Base-by-base conservation (phyloP, 1,140 invertebrate genomes). In the Drosophila ironensis region DNA sequence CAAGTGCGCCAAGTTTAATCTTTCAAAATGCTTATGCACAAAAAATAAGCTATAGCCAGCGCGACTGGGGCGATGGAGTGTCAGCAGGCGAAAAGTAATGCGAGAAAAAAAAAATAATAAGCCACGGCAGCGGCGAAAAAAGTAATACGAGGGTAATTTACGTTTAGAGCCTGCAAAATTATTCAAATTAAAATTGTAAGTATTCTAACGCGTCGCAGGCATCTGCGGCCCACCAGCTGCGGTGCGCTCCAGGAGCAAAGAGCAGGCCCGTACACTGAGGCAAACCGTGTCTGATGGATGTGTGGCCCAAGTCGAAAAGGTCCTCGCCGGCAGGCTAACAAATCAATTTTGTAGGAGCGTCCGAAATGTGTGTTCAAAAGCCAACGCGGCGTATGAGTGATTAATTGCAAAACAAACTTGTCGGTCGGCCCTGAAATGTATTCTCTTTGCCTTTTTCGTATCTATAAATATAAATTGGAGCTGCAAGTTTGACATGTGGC, bases 151-250 rank as follows among this genome's bases (percentile, higher is more conserved):
- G 78, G 78, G 78, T 82, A 84, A 84, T 84, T 84, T 84, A 86
- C 78, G 78, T 84, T 84, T 84, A 84, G 76, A 86, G 80, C 80
- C 78, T 78, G 80, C 74, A 74, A 84, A 84, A 84, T 84, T 84
- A 84, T 84, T 84, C 78, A 84, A 84, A 84, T 84, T 84, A 84
- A 84, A 84, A 84, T 84, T 84, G 78, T 86, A 84, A 86, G 78
- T 84, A 84, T 84, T 86, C 74, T 76, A 71, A 84, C 82, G 80
- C 70, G 80, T 70, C 78, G 61, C 54, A 45, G 67, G 59, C 68
- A 64, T 27, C 57, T 59, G 54, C 30, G 57, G 38, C 50, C 35
- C 57, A 71, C 60, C 46, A 33, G 41, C 63, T 76, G 67, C 54
- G 71, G 54, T 40, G 48, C 69, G 67, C 66, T 48, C 44, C 71